Evolutionary conservation across 2,797 vertebrate genomes (phyloP).

Genomic region (Tangara arthus): DNA sequence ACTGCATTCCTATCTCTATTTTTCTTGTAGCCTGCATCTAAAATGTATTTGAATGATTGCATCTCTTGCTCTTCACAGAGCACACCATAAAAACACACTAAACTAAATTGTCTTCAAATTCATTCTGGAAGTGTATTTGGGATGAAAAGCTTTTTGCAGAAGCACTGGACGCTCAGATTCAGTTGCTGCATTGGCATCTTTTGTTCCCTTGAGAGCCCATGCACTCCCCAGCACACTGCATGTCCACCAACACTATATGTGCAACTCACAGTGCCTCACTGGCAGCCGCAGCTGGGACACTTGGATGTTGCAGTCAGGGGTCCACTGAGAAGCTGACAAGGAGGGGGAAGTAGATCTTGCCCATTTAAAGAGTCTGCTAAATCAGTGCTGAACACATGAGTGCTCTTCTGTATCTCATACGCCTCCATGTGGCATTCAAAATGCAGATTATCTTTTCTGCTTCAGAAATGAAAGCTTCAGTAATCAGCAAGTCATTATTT

Average conservation of each 20-base stretch:
- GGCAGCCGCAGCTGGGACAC: background rate
- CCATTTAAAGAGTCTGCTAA: background rate
- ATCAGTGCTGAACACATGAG: background rate
- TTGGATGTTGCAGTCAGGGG: background rate
- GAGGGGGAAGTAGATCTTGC: background rate
- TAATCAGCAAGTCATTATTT: slow-evolving; percentile 37
- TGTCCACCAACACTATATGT: background rate
- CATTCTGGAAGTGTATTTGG: background rate
- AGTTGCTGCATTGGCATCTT: rapidly evolving
- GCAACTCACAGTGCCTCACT: background rate
- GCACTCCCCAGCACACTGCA: background rate
- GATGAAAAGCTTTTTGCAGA: background rate
- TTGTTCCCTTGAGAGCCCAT: background rate
- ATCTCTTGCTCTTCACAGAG: background rate
- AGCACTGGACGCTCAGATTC: background rate
- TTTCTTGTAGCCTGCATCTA: background rate
- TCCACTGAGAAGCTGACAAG: background rate
- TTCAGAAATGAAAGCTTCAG: slow-evolving; percentile 23
- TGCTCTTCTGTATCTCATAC: background rate
- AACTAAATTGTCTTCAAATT: background rate
- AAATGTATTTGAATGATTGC: background rate
- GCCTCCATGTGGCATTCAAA: background rate
- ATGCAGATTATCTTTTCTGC: background rate
- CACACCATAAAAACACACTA: background rate
- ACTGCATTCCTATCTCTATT: background rate